phyloP scores from a whole-genome alignment of 2,888 invertebrate genomes.

The Eurytoma californica region DNA sequence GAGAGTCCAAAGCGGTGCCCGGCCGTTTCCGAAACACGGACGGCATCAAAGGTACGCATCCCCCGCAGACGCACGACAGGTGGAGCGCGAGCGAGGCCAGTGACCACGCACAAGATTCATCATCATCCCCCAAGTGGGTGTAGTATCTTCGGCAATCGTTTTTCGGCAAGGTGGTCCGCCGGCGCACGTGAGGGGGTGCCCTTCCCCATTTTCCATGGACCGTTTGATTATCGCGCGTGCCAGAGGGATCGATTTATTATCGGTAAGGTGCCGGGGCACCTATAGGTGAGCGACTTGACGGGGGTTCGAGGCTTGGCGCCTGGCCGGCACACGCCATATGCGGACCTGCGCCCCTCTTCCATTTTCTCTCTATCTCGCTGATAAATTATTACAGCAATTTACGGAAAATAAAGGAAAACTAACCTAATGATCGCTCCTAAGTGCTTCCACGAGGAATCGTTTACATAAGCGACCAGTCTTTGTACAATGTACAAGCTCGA shows the following conservation, averaged over 20 bases:
- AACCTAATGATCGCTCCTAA: neutral
- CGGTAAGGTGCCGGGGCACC: conserved; percentile 60
- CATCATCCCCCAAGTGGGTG: conserved; percentile 8
- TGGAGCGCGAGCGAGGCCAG: conserved; percentile 38
- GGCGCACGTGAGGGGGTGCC: conserved; percentile 17
- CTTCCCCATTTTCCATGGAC: neutral
- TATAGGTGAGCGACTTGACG: conserved; percentile 52
- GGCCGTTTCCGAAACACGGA: conserved; percentile 42
- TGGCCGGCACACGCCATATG: conserved; percentile 66
- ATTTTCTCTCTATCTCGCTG: conserved; percentile 48
- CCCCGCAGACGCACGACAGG: conserved; percentile 49
- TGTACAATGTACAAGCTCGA: neutral
- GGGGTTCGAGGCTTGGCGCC: conserved; percentile 55
- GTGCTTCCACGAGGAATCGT: neutral
- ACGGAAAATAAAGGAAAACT: conserved; percentile 32
- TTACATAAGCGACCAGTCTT: neutral
- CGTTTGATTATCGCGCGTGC: conserved; percentile 31
- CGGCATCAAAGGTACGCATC: conserved; percentile 18
- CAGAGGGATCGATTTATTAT: conserved; percentile 65
- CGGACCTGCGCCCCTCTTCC: conserved; percentile 57
- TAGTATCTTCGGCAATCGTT: neutral
- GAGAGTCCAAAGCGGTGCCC: conserved; percentile 4
- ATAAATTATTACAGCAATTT: conserved; percentile 58
- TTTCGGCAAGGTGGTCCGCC: conserved; percentile 18
- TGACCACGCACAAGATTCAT: conserved; percentile 43